Base-by-base conservation (phyloP, 1,140 invertebrate species). In the Frieseomelitta varia region DNA sequence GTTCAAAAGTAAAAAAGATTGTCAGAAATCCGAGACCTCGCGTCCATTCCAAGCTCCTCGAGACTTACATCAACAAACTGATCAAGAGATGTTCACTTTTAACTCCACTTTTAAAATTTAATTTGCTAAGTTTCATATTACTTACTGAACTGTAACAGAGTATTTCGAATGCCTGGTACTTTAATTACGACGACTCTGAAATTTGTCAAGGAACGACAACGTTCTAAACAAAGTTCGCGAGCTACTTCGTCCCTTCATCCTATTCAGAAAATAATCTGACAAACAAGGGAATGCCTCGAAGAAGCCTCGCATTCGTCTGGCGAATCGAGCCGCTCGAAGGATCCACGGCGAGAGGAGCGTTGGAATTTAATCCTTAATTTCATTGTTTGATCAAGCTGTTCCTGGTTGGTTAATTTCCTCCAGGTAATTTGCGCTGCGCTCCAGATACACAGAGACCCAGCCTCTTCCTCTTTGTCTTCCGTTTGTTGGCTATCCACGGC, bases 341-440 rank as follows among this genome's bases (percentile, higher is more conserved):
- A 68, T 39, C 34, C 67, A 39, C 67, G 34, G 15, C 24, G 24
- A 24, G 30, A 30, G n/a, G n/a, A 51, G 12, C 39, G 53, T 61
- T n/a, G 34, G 51, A 82, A 77, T 82, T 77, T 76, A 68, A 82
- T 77, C 34, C 81, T 61, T 79, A 72, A 84, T 63, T 71, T 72
- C 34, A 72, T 84, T 84, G 56, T 84, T 79, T 55, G 68, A 58
- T 55, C 81, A 71, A 83, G 74, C 68, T n/a, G 53, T 53, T 61
- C 65, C 55, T 19, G 81, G 65, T 21, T 55, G 81, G 75, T 78
- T 83, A 68, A 83, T 83, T 83, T 83, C 39, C 75, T 53, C 55
- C 61, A 61, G 75, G 47, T 79, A 79, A 84, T 79, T 84, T 72
- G 61, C 74, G 65, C 51, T 56, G 21, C 53, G 55, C 53, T 82